phyloP scores from a whole-genome alignment of 2,888 invertebrate genomes.

The Cephus nigrinus region DNA sequence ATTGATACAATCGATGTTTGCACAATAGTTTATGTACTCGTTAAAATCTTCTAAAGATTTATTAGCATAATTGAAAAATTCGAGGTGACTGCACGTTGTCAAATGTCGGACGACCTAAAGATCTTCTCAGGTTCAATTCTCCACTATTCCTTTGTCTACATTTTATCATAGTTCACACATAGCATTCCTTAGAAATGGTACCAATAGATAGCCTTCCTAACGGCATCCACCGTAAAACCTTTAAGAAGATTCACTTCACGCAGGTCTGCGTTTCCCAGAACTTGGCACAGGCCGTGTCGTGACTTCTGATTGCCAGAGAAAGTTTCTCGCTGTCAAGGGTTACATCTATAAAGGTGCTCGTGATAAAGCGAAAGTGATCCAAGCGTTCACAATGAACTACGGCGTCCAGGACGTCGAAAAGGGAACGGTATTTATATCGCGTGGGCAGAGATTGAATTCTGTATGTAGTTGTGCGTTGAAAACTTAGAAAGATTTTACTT shows the following conservation, averaged over 20 bases:
- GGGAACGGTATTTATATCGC: neutral
- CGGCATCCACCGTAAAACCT: neutral
- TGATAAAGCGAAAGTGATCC: conserved; percentile 26
- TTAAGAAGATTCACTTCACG: neutral
- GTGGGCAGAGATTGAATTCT: neutral
- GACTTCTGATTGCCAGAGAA: conserved; percentile 25
- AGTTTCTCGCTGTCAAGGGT: conserved; percentile 17
- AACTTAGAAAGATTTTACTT: neutral
- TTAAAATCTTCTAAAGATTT: no score
- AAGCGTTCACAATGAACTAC: neutral
- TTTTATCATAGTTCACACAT: neutral
- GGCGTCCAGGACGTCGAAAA: neutral
- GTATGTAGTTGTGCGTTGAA: neutral
- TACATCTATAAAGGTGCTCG: conserved; percentile 17
- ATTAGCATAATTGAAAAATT: no score
- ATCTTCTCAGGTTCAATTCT: neutral
- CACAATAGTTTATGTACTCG: no score
- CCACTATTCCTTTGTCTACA: neutral
- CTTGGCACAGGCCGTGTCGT: conserved; percentile 12
- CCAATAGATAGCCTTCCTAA: neutral
- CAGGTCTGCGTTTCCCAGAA: neutral
- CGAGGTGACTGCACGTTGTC: no score
- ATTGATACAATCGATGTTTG: neutral
- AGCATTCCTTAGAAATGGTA: neutral
- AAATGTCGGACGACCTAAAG: no score